Base-by-base conservation (phyloP, 2,113 vertebrate genomes). In the Cnemophilus loriae region DNA sequence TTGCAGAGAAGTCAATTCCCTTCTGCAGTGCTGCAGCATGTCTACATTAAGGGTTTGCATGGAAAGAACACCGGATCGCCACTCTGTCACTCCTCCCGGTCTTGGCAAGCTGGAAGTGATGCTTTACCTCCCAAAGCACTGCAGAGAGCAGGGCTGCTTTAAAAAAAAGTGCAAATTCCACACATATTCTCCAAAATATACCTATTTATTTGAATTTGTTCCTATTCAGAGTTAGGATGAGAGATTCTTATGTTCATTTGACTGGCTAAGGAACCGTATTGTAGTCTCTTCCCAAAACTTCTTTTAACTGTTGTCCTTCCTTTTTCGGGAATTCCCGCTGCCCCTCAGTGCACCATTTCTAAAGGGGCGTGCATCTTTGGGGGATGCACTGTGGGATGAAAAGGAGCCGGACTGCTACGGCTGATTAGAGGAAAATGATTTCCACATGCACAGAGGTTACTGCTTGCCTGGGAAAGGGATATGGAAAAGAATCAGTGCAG, bases 1-100 rank as follows among this genome's bases (percentile, higher is more conserved):
- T 91, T 95, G 93, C 70, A 89, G 75, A 33, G 67, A 63, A 96
- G 87, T 85, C 81, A 73, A 61, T 93, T 93, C 95, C 71, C 61
- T 90, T 93, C 91, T 83, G 89, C 10, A 0, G 65, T 46, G 81
- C 91, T 91, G 65, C 91, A 73, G 89, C 87, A 18, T 32, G 81
- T 93, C 93, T 83, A 91, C 93, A 56, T 90, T 57, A 71, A 88
- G 91, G 93, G 75, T 78, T 79, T 4, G 15, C 0, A 1, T 64
- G 78, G 84, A 69, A 91, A 55, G 61, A 69, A 53, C 64, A 46
- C 55, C 49, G 8, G 60, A 89, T 67, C 3, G 0, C 49, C 0
- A 0, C 60, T 61, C 42, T 41, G 83, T 78, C 8, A 7, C 73
- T 56, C 53, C 84, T 92, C 69, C 65, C 70, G 16, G 42, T 10